phyloP scores from a whole-genome alignment of 2,888 invertebrate species.

The Reticulitermes lucifugus region DNA sequence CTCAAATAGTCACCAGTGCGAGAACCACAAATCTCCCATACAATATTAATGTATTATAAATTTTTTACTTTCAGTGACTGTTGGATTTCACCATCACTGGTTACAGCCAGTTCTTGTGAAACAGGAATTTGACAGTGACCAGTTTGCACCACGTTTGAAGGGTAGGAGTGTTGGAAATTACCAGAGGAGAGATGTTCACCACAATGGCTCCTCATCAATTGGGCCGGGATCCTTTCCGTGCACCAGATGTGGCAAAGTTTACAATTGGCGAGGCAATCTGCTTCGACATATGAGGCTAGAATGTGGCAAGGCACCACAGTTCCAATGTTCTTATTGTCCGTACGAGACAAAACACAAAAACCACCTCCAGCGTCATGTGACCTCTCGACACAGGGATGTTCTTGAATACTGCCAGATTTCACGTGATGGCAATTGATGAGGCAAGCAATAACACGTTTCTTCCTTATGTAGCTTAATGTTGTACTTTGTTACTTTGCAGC shows the following conservation, averaged over 20 bases:
- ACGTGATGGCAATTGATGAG: slow-evolving; percentile 14
- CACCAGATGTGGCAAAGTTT: slow-evolving; percentile 56
- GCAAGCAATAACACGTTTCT: slow-evolving; percentile 13
- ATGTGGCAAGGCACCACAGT: slow-evolving; percentile 58
- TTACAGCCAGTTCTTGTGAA: slow-evolving; percentile 8
- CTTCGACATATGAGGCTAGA: slow-evolving; percentile 57
- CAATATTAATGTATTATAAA: background rate
- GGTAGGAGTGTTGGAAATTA: background rate
- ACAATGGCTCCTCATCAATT: background rate
- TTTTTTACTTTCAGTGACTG: slow-evolving; percentile 3
- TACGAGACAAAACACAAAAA: slow-evolving; percentile 38
- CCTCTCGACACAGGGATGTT: slow-evolving; percentile 24
- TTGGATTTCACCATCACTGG: slow-evolving; percentile 19
- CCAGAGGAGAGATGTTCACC: slow-evolving; percentile 10
- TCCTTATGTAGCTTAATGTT: background rate
- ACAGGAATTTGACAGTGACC: background rate
- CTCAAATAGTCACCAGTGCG: too few species aligned
- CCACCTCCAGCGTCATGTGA: slow-evolving; percentile 32
- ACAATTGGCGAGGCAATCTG: slow-evolving; percentile 51
- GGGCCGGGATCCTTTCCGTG: slow-evolving; percentile 49
- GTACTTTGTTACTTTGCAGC: background rate
- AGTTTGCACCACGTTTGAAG: background rate
- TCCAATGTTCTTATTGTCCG: slow-evolving; percentile 60
- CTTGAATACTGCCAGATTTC: slow-evolving; percentile 33
- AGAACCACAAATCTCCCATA: too few species aligned